Evolutionary conservation across 2,888 invertebrate species (phyloP).

Genomic region (Theretra japonica): DNA sequence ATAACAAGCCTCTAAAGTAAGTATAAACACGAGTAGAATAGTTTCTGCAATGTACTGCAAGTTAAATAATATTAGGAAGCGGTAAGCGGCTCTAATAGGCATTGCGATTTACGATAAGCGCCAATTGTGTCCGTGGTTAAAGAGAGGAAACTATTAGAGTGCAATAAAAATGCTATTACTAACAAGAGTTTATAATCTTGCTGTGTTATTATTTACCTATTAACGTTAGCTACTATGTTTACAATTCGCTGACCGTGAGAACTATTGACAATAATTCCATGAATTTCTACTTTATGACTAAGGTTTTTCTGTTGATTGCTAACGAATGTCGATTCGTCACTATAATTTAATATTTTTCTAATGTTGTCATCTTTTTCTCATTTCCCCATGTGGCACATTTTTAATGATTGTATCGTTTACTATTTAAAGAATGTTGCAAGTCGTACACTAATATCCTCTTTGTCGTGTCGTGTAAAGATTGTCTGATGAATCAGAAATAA

Average conservation of each 20-base stretch:
- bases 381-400: slow-evolving; percentile 32
- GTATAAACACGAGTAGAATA: not conserved
- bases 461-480: not conserved
- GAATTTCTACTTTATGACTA: slow-evolving; percentile 34
- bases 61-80: slow-evolving; percentile 6
- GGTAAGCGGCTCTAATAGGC: not conserved
- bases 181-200: slow-evolving; percentile 8
- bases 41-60: not conserved
- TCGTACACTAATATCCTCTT: not conserved
- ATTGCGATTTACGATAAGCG: slow-evolving; percentile 1
- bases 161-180: slow-evolving; percentile 17
- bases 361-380: slow-evolving; percentile 45
- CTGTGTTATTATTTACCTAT: slow-evolving; percentile 22
- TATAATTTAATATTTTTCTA: slow-evolving; percentile 34
- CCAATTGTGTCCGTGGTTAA: not conserved
- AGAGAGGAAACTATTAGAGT: slow-evolving; percentile 1
- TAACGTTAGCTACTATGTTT: slow-evolving; percentile 33
- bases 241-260: slow-evolving; percentile 49
- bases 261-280: slow-evolving; percentile 46
- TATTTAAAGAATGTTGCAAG: not conserved
- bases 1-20: no score
- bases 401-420: not conserved
- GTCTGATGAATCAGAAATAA: no score
- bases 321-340: slow-evolving; percentile 1
- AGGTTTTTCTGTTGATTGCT: slow-evolving; percentile 24